Evolutionary conservation across 2,113 vertebrate genomes (phyloP), one percentile per base, ranked within the genome.

Genomic region (Callocephalon fimbriatum): DNA sequence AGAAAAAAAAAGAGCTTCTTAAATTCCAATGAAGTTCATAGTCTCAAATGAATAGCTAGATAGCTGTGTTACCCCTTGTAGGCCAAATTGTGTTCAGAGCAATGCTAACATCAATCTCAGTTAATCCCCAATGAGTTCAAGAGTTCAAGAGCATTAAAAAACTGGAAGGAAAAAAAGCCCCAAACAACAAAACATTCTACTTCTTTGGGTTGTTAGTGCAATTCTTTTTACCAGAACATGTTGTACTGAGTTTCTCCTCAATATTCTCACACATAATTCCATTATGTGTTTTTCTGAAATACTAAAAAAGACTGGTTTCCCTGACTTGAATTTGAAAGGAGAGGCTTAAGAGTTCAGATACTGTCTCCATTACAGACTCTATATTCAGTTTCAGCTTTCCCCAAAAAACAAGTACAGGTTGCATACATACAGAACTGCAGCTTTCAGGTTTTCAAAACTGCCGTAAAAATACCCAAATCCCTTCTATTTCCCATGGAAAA

Each of bases 391-490:
- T 75, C 51, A 51, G 18, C 10, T 90, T 90, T 7, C 16, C 5
- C 1, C 1, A 15, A 3, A 22, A 63, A 51, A 27, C 15, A 47
- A 37, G 4, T 22, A 48, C 4, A 40, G 1, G 7, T 71, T 62
- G 6, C 8, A 8, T 29, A 18, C 1, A 3, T n/a, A 29, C 3
- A 56, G 9, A 81, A 32, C 2, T 22, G 4, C 20, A 62, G 6
- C 0, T 70, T 35, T 31, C 40, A 44, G 4, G 32, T 31, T 59
- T 73, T 18, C 0, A 50, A 40, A 75, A 63, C 12, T 11, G 3
- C 15, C 5, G 56, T 75, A 12, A 25, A 73, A 59, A 19, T 22
- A 53, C 7, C 3, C 6, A 71, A 26, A 38, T 37, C 4, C 6
- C 12, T 62, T 38, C 6, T 50, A 7, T 26, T 90, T 65, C 21